Evolutionary conservation across 2,888 invertebrate genomes (phyloP).

Genomic region (Aspidiotus rigidus): DNA sequence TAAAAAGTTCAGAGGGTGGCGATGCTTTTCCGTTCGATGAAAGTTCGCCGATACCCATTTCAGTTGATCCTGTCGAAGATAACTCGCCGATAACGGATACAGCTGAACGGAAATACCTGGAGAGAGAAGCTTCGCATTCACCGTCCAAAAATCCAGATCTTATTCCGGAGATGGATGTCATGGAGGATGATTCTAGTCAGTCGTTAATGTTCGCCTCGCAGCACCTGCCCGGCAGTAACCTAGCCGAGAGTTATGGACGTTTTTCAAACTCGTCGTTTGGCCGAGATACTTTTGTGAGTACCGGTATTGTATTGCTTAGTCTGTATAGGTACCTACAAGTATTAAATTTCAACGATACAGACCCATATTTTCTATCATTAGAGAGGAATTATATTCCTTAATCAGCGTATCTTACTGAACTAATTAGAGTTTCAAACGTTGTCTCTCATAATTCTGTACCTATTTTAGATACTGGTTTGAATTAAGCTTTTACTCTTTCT

Average conservation of each 20-base stretch:
- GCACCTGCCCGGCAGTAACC: constrained; percentile 15
- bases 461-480: too few species aligned
- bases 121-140: constrained; percentile 20
- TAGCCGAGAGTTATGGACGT: constrained; percentile 5
- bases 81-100: background rate
- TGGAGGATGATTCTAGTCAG: background rate
- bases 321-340: too few species aligned
- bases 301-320: too few species aligned
- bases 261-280: constrained; percentile 11
- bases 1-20: constrained; percentile 5
- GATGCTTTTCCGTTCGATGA: constrained; percentile 12
- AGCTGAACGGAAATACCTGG: constrained; percentile 8
- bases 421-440: too few species aligned
- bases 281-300: constrained; percentile 14
- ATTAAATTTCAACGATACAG: too few species aligned
- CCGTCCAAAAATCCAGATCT: constrained; percentile 32
- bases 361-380: too few species aligned
- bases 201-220: constrained; percentile 12
- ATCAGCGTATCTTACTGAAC: too few species aligned
- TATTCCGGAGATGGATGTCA: constrained; percentile 20
- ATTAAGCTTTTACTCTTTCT: too few species aligned
- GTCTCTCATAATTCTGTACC: too few species aligned
- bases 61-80: background rate
- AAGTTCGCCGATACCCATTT: constrained; percentile 18
- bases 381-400: too few species aligned